Percentiles rank a stretch among this genome's conserved stretches.
phyloP scores from a whole-genome alignment of 2,113 vertebrate genomes.

The Aspiorhynchus laticeps region DNA sequence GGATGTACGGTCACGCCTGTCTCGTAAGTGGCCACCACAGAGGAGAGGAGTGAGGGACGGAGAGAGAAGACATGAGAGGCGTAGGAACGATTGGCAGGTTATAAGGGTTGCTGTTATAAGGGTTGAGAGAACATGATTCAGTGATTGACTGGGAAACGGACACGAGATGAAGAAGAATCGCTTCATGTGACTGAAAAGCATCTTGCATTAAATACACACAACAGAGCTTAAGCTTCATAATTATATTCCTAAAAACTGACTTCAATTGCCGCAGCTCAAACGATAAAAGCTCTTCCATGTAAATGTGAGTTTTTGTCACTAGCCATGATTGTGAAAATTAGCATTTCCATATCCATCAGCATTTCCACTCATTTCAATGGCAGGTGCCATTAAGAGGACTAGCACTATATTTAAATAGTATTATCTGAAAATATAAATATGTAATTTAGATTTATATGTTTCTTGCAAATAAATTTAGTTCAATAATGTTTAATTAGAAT shows the following conservation, averaged over 20 bases:
- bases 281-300: background rate
- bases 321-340: background rate
- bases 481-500: background rate
- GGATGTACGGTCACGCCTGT: conserved; percentile 70
- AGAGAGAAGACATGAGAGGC: conserved; percentile 17
- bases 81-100: conserved; percentile 27
- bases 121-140: conserved; percentile 18
- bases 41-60: conserved; percentile 24
- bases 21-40: conserved; percentile 45
- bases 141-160: conserved; percentile 6
- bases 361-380: background rate
- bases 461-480: no score
- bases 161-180: conserved; percentile 30
- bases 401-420: background rate
- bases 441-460: background rate
- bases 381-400: background rate
- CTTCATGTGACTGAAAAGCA: conserved; percentile 14
- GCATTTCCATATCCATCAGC: background rate
- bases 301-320: background rate
- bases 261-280: background rate
- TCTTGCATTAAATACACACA: conserved; percentile 11
- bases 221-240: background rate
- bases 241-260: background rate
- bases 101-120: conserved; percentile 16
- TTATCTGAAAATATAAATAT: background rate